Base-by-base conservation (phyloP, 2,113 vertebrate genomes). In the Muscicapa adusta region DNA sequence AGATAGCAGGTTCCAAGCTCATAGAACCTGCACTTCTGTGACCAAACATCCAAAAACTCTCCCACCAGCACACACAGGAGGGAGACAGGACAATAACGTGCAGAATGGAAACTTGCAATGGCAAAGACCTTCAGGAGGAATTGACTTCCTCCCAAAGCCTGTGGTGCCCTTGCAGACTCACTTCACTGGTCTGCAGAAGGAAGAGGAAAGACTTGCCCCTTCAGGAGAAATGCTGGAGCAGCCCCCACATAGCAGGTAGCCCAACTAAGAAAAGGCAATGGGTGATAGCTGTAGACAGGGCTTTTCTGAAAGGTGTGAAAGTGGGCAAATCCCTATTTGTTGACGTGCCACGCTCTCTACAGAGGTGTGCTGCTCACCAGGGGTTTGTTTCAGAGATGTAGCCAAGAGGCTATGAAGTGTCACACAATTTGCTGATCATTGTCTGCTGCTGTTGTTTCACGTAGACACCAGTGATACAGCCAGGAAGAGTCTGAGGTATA, bases 201-300 rank as follows among this genome's bases (percentile, higher is more conserved):
- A 54, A 54, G 38, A 45, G 17, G 11, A 38, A 74, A 57, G 19
- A 3, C 6, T 56, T 63, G 13, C 12, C 50, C n/a, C 29, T 65
- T 40, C 42, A 40, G 42, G 10, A 74, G 29, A 66, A 8, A 57
- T 1, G 3, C 25, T 48, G 29, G 12, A 74, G 42, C 42, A 74
- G 42, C 34, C 42, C 8, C 12, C 50, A 29, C 13, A 20, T 7
- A 29, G 31, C 29, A 65, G 14, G 9, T 8, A 38, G 15, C 0
- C 0, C 23, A 65, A n/a, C 23, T n/a, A n/a, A 56, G 70, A n/a
- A 48, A 57, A 54, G 18, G 34, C 0, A 0, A 24, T 18, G 14
- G 5, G 24, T 29, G 12, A 34, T 34, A 8, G 15, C 29, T 56
- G 23, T 9, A 47, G n/a, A 28, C 18, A 15, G 7, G 29, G 29